phyloP scores from a whole-genome alignment of 2,113 vertebrate genomes.

The Propithecus coquereli region DNA sequence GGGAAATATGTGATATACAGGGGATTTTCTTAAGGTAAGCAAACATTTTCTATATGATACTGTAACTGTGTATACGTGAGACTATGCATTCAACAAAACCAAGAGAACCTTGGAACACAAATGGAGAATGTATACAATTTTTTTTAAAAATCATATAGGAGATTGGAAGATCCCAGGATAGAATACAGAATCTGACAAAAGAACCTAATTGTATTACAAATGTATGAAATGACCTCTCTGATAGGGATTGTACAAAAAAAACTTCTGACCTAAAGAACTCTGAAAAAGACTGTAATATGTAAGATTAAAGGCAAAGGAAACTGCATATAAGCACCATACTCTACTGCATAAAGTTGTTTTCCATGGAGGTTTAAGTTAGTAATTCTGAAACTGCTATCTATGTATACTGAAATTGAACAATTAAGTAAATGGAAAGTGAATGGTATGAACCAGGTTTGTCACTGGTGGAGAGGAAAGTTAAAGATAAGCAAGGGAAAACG shows the following conservation, averaged over 20 bases:
- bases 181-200: not conserved
- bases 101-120: not conserved
- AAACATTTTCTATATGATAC: not conserved
- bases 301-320: not conserved
- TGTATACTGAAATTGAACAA: too few species aligned
- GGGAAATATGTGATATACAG: not conserved
- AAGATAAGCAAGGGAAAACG: too few species aligned
- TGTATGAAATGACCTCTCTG: not conserved
- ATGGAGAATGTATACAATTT: not conserved
- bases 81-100: not conserved
- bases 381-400: too few species aligned
- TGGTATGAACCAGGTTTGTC: too few species aligned
- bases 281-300: not conserved
- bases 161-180: too few species aligned
- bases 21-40: not conserved
- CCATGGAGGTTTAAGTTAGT: too few species aligned
- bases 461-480: too few species aligned
- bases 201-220: not conserved
- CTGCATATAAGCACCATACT: too few species aligned
- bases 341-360: too few species aligned
- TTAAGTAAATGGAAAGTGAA: too few species aligned
- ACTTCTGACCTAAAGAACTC: not conserved
- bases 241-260: not conserved
- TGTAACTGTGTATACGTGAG: not conserved
- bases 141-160: not conserved